phyloP scores from a whole-genome alignment of 2,888 invertebrate genomes.

The Nebria brevicollis region DNA sequence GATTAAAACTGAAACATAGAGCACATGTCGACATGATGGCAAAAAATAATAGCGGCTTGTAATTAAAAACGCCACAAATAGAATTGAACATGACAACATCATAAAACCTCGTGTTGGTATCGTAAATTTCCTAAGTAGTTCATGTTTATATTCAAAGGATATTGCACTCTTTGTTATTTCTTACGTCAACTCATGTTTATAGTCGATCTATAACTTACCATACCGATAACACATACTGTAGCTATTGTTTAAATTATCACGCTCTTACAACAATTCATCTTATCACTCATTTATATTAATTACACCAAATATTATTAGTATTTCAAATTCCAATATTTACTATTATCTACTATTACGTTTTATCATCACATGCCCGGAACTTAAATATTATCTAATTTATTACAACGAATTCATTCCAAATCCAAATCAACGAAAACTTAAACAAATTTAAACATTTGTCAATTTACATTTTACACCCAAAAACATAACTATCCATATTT shows the following conservation, averaged over 20 bases:
- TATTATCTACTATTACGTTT: not conserved
- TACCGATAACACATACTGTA: not conserved
- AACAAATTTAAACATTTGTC: no score
- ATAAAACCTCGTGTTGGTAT: slow-evolving; percentile 17
- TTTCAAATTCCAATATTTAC: not conserved
- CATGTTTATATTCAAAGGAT: slow-evolving; percentile 44
- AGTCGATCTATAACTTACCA: not conserved
- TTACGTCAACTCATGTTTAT: slow-evolving; percentile 34
- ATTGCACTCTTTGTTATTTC: slow-evolving; percentile 41
- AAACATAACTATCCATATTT: no score
- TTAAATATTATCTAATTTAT: not conserved
- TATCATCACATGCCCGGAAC: not conserved
- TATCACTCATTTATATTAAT: not conserved
- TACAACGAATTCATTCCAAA: no score
- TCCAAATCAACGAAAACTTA: no score
- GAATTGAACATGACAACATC: slow-evolving; percentile 26
- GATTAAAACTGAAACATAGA: not conserved
- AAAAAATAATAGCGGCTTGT: slow-evolving; percentile 14
- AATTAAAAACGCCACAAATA: slow-evolving; percentile 41
- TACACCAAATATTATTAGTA: not conserved
- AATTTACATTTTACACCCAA: no score
- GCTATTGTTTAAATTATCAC: not conserved
- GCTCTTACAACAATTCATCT: not conserved
- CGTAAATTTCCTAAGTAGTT: slow-evolving; percentile 38
- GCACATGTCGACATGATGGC: slow-evolving; percentile 29